These are phyloP conservation scores for Tetranychus piercei DNA, from an alignment of 2,888 invertebrate genomes.

Conservation along the genomic window DNA sequence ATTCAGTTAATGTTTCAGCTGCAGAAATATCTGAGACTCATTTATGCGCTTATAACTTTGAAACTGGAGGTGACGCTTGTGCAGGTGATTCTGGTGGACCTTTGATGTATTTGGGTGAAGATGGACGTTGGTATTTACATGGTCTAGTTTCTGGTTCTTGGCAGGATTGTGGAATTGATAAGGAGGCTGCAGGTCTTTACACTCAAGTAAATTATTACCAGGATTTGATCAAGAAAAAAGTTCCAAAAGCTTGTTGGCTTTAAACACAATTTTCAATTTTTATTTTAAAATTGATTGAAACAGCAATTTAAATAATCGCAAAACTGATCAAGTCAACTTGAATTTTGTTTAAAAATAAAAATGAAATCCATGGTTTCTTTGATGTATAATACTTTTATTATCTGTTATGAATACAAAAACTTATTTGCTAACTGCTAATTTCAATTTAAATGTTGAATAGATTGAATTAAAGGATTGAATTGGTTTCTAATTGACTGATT, in stretches of 20 bases:
- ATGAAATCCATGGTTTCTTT: too few species aligned
- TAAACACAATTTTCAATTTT: background rate
- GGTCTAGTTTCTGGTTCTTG: slow-evolving; percentile 65
- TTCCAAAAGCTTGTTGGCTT: background rate
- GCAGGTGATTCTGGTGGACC: slow-evolving; percentile 69
- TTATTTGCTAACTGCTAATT: too few species aligned
- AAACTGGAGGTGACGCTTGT: background rate
- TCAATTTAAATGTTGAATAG: too few species aligned
- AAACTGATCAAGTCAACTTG: too few species aligned
- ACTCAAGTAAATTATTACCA: background rate
- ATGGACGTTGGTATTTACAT: slow-evolving; percentile 67
- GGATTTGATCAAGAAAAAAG: background rate
- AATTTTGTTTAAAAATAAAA: too few species aligned
- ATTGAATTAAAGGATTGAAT: too few species aligned
- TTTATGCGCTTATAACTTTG: background rate
- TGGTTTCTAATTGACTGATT: too few species aligned
- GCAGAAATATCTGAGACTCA: background rate
- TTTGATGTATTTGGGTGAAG: slow-evolving; percentile 53
- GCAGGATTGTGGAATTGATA: slow-evolving; percentile 75
- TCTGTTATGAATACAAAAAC: too few species aligned
- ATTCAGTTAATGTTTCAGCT: background rate
- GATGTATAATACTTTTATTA: too few species aligned
- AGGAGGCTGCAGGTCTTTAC: slow-evolving; percentile 51
- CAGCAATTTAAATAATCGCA: too few species aligned
- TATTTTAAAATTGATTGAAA: too few species aligned